Conservation (phyloP, 2,888 invertebrate genomes). For the Eilema sororculum region DNA sequence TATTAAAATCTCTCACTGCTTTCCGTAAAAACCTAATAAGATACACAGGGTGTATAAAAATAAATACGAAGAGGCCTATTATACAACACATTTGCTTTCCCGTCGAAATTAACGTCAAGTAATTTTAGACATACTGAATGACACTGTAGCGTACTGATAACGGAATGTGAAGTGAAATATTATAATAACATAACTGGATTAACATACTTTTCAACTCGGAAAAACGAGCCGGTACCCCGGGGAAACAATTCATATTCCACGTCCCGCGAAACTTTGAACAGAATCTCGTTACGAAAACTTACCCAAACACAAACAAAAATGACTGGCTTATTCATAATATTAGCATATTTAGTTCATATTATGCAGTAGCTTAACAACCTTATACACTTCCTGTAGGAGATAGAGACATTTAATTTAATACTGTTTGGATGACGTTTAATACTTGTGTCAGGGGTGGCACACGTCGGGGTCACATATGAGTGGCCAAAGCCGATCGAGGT, state of each 20-base stretch:
- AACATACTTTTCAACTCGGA: constrained; percentile 1
- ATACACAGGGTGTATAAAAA: too few species aligned
- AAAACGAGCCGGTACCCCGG: neutral
- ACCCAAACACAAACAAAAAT: constrained; percentile 1
- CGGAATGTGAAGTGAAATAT: neutral
- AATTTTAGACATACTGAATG: neutral
- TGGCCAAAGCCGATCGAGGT: too few species aligned
- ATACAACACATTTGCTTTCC: neutral
- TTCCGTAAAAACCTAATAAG: too few species aligned
- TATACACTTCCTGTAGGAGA: constrained; percentile 10
- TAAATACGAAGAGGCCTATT: neutral
- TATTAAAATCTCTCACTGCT: too few species aligned
- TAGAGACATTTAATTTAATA: constrained; percentile 9
- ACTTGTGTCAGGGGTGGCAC: neutral
- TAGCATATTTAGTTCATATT: constrained; percentile 13
- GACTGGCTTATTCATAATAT: constrained; percentile 1
- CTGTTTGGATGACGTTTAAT: neutral
- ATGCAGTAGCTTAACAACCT: constrained; percentile 11
- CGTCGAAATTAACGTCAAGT: neutral
- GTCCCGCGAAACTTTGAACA: neutral
- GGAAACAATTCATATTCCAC: neutral
- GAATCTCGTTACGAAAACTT: constrained; percentile 1
- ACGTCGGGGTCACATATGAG: neutral
- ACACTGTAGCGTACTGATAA: neutral
- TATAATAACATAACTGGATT: neutral